phyloP scores from a whole-genome alignment of 2,113 vertebrate species.

The Galemys pyrenaicus region DNA sequence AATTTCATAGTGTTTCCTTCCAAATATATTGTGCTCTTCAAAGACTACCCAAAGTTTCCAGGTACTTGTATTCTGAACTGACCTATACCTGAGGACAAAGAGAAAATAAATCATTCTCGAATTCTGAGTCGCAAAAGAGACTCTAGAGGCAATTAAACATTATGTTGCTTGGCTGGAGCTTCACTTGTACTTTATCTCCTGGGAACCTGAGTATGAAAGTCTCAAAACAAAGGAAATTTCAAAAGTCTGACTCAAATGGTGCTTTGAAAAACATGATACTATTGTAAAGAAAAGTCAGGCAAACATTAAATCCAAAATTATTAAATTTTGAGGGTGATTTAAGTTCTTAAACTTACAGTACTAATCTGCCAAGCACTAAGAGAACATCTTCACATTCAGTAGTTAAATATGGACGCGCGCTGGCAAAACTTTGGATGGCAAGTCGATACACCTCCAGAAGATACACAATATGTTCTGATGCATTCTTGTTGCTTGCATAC shows the following conservation, averaged over 20 bases:
- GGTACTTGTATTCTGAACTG: not conserved
- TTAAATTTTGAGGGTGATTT: conserved; percentile 59
- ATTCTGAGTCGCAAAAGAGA: conserved; percentile 37
- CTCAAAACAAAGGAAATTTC: conserved; percentile 34
- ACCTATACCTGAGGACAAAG: not conserved
- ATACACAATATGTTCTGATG: conserved; percentile 93
- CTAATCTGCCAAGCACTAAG: conserved; percentile 95
- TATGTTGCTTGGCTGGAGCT: not conserved
- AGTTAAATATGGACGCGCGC: conserved; percentile 95
- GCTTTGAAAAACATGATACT: not conserved
- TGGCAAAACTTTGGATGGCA: conserved; percentile 96
- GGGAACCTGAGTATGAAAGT: not conserved
- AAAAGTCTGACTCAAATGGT: not conserved
- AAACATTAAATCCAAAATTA: conserved; percentile 35
- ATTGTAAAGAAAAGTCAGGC: conserved; percentile 47
- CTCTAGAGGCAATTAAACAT: not conserved
- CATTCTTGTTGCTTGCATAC: conserved; percentile 95
- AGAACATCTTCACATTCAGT: conserved; percentile 95
- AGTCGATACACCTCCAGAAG: conserved; percentile 97
- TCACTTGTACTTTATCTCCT: conserved; percentile 17
- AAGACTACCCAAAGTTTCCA: not conserved
- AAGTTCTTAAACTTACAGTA: conserved; percentile 91
- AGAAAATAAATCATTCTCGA: conserved; percentile 9
- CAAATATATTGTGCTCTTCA: conserved; percentile 32
- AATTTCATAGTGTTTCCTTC: not conserved